Percentiles rank a stretch among this genome's conserved stretches.
phyloP scores from a whole-genome alignment of 1,140 invertebrate species.

The Eubasilissa regina region DNA sequence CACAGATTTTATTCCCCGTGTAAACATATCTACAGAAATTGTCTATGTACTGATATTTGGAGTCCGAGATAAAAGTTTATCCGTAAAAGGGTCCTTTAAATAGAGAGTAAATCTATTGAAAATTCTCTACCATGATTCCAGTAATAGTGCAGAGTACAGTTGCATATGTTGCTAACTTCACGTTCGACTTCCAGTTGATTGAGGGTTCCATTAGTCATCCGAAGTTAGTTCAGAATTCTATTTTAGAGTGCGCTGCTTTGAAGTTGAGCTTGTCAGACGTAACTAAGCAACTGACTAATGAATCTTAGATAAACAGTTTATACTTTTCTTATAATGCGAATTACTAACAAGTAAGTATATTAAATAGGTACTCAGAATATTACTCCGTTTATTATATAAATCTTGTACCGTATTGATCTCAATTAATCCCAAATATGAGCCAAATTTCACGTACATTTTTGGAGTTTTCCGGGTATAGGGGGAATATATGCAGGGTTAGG shows the following conservation, averaged over 20 bases:
- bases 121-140: conserved; percentile 7
- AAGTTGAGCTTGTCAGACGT: no score
- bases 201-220: conserved; percentile 24
- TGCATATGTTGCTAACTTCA: conserved; percentile 13
- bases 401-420: no score
- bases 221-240: background rate
- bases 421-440: conserved; percentile 4
- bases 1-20: no score
- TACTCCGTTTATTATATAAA: background rate
- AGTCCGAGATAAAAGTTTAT: no score
- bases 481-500: background rate
- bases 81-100: no score
- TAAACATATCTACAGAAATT: no score
- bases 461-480: background rate
- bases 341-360: no score
- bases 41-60: no score
- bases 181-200: conserved; percentile 13
- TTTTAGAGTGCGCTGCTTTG: no score
- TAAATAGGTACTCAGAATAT: background rate
- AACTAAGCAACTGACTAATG: no score
- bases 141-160: background rate
- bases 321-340: no score
- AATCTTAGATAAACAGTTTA: no score
- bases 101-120: conserved; percentile 11
- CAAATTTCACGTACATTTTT: background rate